Percentiles rank a stretch among this genome's conserved stretches.
phyloP scores from a whole-genome alignment of 2,797 vertebrate genomes.

The Enteromius viviparus region DNA sequence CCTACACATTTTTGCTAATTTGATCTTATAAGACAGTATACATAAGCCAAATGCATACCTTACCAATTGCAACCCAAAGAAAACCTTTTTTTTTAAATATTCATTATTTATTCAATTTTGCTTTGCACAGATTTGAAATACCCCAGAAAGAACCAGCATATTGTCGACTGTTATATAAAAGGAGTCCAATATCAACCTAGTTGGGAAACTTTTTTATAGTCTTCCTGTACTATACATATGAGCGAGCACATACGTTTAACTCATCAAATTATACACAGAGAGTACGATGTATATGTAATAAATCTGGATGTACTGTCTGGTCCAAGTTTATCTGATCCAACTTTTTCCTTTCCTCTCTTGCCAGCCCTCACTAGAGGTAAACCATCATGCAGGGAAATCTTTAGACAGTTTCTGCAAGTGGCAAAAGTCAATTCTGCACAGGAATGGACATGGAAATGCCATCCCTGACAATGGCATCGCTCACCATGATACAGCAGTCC shows the following conservation, averaged over 20 bases:
- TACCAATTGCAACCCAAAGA: not conserved
- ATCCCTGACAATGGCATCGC: constrained; percentile 96
- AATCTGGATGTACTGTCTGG: not conserved
- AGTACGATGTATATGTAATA: constrained; percentile 40
- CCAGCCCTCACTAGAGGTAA: constrained; percentile 95
- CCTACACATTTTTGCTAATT: not conserved
- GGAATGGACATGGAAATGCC: constrained; percentile 90
- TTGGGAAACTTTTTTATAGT: not conserved
- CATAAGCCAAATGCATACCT: not conserved
- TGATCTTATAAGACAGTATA: not conserved
- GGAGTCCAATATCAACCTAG: not conserved
- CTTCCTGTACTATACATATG: not conserved
- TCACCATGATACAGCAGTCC: constrained; percentile 95
- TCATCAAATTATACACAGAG: constrained; percentile 10
- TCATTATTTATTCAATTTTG: not conserved
- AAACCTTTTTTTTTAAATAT: not conserved
- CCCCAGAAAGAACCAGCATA: not conserved
- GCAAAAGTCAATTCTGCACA: constrained; percentile 96
- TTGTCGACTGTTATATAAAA: not conserved
- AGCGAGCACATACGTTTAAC: not conserved
- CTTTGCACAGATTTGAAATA: not conserved
- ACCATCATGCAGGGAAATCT: constrained; percentile 96
- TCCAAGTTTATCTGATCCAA: constrained; percentile 7
- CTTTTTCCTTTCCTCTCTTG: constrained; percentile 47
- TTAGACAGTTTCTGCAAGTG: constrained; percentile 99